These are phyloP conservation scores for Suricata suricatta DNA, from an alignment of 2,113 vertebrate genomes.

Conservation along the genomic window DNA sequence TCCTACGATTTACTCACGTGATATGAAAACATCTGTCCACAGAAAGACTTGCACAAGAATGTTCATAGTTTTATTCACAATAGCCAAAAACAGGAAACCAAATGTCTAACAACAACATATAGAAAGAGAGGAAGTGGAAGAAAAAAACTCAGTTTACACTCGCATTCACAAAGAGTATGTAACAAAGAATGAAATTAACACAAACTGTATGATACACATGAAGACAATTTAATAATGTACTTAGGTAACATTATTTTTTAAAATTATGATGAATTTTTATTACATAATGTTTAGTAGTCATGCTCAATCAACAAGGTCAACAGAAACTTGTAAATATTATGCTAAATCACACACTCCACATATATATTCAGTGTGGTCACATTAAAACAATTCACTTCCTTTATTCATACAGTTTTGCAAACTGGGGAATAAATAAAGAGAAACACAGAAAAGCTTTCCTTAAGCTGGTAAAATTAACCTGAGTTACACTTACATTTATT, in stretches of 20 bases:
- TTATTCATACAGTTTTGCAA: slow-evolving; percentile 73
- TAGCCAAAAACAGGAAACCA: neutral
- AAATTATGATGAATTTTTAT: slow-evolving; percentile 77
- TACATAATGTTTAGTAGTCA: slow-evolving; percentile 68
- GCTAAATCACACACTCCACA: slow-evolving; percentile 59
- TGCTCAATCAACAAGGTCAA: slow-evolving; percentile 66
- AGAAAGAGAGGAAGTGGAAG: neutral
- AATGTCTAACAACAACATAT: neutral
- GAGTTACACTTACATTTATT: slow-evolving; percentile 75
- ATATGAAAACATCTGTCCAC: neutral
- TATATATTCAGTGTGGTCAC: slow-evolving; percentile 1
- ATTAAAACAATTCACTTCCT: slow-evolving; percentile 61
- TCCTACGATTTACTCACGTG: neutral
- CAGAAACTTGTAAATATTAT: slow-evolving; percentile 64
- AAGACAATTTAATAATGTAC: neutral
- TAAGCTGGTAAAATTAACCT: slow-evolving; percentile 67
- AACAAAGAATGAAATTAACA: slow-evolving; percentile 13
- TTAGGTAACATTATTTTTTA: neutral
- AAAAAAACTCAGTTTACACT: neutral
- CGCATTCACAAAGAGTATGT: neutral
- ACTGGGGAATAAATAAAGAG: slow-evolving; percentile 78
- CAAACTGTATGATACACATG: neutral
- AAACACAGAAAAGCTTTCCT: slow-evolving; percentile 57
- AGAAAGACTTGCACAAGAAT: neutral
- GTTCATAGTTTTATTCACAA: neutral